Base-by-base conservation (phyloP, 2,113 vertebrate species). In the Proteles cristata region DNA sequence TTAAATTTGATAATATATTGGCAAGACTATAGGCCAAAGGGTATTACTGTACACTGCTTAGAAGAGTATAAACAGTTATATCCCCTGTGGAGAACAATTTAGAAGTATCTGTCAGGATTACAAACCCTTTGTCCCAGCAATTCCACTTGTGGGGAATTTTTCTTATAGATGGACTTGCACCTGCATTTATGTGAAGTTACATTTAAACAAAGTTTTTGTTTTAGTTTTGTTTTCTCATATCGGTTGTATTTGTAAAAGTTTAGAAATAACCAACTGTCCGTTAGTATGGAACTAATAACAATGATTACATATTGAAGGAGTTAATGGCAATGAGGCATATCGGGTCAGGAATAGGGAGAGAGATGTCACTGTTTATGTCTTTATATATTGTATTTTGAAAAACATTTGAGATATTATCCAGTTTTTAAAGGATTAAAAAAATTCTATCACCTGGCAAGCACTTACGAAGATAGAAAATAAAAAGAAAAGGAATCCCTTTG, bases 1-100 rank as follows among this genome's bases (percentile, higher is more conserved):
- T 80, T 94, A 73, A 71, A 55, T 77, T 94, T 94, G 50, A 48
- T 15, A 81, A 85, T n/a, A n/a, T 66, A 77, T 28, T 94, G 58
- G 55, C 16, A 93, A 55, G 39, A 65, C 26, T 93, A 12, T 2
- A 85, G 21, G 26, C 63, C 50, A 73, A 68, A 82, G 1, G 11
- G 63, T 63, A 55, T 71, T 81, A 7, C 43, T 82, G 31, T 53
- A n/a, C 3, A 25, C 16, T 17, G 14, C 21, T 74, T 61, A 11
- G 48, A 87, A 50, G 23, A 58, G 9, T 81, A 25, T 43, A 73
- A 80, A 43, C 53, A 61, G 17, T 39, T 39, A 21, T 39, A 69
- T 23, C 25, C 31, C 14, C 15, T 58, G 21, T 80, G 1, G 28
- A 91, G 61, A 16, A 26, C 43, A 71, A 90, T 85, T 93, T 84